Conservation (phyloP, 2,113 vertebrate species). For the Peucedramus taeniatus region DNA sequence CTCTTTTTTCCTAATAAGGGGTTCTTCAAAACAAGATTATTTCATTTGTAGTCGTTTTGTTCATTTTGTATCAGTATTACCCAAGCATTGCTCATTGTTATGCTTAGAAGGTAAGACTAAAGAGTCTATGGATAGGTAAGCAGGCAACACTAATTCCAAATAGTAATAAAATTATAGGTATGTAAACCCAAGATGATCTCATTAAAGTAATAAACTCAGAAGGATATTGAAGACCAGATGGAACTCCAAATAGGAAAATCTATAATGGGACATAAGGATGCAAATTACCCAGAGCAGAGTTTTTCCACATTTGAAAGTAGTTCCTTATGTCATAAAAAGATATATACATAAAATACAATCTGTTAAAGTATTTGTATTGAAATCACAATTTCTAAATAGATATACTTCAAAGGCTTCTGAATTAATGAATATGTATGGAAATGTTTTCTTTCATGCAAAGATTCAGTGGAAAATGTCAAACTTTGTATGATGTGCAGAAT, state of each 20-base stretch:
- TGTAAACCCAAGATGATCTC: constrained; percentile 66
- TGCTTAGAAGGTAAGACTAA: constrained; percentile 9
- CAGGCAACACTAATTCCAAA: constrained; percentile 54
- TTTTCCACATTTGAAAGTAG: constrained; percentile 70
- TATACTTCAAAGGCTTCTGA: constrained; percentile 1
- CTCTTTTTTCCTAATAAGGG: neutral
- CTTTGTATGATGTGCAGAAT: neutral
- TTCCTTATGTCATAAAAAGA: constrained; percentile 70
- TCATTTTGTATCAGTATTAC: neutral
- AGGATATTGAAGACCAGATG: constrained; percentile 69
- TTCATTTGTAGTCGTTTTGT: neutral
- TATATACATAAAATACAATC: constrained; percentile 75
- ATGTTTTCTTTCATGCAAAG: constrained; percentile 27
- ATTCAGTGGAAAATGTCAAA: constrained; percentile 30
- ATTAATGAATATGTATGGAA: constrained; percentile 49
- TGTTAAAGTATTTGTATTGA: constrained; percentile 69
- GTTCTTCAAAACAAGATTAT: neutral
- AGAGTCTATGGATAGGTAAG: constrained; percentile 23
- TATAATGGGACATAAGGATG: constrained; percentile 74
- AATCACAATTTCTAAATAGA: constrained; percentile 63
- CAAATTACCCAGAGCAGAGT: constrained; percentile 68
- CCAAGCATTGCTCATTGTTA: neutral
- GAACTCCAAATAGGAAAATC: constrained; percentile 72
- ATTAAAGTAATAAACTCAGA: constrained; percentile 71
- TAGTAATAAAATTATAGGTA: constrained; percentile 61